Conservation (phyloP, 1,140 invertebrate genomes). For the Bombus waltoni region DNA sequence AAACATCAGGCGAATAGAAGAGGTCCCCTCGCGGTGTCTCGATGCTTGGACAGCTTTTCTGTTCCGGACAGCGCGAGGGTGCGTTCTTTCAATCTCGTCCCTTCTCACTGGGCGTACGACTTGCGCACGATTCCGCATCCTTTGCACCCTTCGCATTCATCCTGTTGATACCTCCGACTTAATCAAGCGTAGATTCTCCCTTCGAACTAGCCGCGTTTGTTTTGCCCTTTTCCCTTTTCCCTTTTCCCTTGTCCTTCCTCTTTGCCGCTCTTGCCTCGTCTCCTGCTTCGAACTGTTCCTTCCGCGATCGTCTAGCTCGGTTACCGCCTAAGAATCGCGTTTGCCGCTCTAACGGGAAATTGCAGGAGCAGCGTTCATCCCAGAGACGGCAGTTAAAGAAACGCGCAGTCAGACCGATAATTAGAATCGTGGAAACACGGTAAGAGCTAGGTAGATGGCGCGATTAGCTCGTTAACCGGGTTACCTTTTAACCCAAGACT, state of each 20-base stretch:
- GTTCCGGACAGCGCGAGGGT: conserved; percentile 15
- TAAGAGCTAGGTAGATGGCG: background rate
- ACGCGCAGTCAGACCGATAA: background rate
- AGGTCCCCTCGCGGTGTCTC: background rate
- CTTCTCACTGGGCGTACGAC: background rate
- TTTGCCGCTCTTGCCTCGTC: background rate
- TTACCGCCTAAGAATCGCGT: background rate
- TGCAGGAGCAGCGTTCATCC: background rate
- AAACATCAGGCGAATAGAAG: conserved; percentile 43
- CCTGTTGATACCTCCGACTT: conserved; percentile 67
- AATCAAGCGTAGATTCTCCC: conserved; percentile 65
- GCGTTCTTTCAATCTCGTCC: background rate
- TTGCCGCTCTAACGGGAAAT: background rate
- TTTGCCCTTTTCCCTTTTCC: too few species aligned
- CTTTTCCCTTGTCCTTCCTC: too few species aligned
- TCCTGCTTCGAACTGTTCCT: background rate
- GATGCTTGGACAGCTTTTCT: conserved; percentile 21
- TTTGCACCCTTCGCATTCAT: conserved; percentile 32
- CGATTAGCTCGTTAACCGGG: background rate
- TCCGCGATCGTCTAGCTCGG: background rate
- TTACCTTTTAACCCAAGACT: background rate
- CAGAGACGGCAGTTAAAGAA: background rate
- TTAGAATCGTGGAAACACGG: background rate
- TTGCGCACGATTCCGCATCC: too few species aligned
- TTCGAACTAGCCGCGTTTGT: background rate